Base-by-base conservation (phyloP, 1,140 invertebrate genomes). In the Cylas formicarius region DNA sequence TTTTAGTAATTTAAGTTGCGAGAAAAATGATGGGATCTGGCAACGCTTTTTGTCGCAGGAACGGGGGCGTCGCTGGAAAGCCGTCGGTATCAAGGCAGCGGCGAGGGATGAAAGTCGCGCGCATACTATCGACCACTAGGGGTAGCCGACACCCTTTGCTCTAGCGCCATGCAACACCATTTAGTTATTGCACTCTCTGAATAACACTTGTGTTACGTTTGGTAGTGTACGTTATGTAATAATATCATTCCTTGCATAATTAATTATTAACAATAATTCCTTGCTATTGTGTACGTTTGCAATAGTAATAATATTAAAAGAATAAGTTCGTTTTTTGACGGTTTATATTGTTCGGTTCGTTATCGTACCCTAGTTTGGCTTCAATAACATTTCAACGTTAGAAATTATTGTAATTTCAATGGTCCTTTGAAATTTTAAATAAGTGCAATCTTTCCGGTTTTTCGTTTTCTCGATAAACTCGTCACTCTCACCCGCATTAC, bases 171-270 rank as follows among this genome's bases (percentile, higher is more conserved):
- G 57, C 59, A 64, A 62, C 62, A 63, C 61, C 64, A 66, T 66
- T 66, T 66, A 66, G 62, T 66, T 66, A 65, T 64, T 66, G 64
- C 64, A 66, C 64, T 66, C 64, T 66, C 64, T 66, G 64, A 66
- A 66, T 66, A 66, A 66, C 64, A 66, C 62, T 66, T 66, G 64
- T 66, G 64, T 66, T 66, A 66, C 64, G 62, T 66, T 66, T 66
- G 62, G 64, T 66, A 66, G 64, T 66, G 64, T 66, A 66, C 64
- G 64, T 66, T 66, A 66, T 66, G 64, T 66, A 66, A 66, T 65
- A 66, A 65, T 66, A 66, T 66, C 60, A 66, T 66, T 66, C 60
- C 64, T 66, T 66, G 62, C 64, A 63, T 66, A 66, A 61, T 66
- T 65, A 63, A 59, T 66, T 66, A 62, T 63, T 65, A 61, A 57